Percentiles rank a stretch among this genome's conserved stretches.
phyloP scores from a whole-genome alignment of 2,113 vertebrate genomes.

The Ondatra zibethicus region DNA sequence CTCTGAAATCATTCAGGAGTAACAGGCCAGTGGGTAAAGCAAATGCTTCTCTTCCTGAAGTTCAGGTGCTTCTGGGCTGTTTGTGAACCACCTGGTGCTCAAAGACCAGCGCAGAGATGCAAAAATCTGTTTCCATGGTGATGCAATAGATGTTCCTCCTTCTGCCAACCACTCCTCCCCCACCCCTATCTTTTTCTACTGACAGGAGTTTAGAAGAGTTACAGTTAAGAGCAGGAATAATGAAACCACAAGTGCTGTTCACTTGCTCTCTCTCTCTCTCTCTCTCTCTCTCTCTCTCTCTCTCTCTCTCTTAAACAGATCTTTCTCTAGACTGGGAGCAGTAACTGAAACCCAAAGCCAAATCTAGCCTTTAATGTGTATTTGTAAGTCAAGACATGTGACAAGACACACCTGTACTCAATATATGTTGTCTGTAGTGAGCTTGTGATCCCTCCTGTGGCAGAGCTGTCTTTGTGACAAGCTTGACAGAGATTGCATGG shows the following conservation, averaged over 20 bases:
- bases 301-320: not conserved
- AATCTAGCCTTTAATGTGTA: not conserved
- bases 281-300: not conserved
- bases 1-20: not conserved
- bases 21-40: too few relatives aligned
- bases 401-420: not conserved
- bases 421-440: not conserved
- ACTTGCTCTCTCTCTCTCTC: not conserved
- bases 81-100: slow-evolving; percentile 65
- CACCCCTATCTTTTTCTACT: slow-evolving; percentile 24
- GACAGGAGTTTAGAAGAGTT: slow-evolving; percentile 38
- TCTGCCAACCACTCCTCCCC: not conserved
- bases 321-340: not conserved
- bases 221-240: not conserved
- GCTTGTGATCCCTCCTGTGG: not conserved
- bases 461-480: not conserved
- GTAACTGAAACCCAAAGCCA: not conserved
- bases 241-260: not conserved
- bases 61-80: slow-evolving; percentile 47
- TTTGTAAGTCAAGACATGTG: not conserved
- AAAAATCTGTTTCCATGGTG: slow-evolving; percentile 76
- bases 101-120: slow-evolving; percentile 58
- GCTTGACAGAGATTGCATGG: not conserved
- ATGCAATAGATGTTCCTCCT: slow-evolving; percentile 55
- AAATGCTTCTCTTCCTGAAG: slow-evolving; percentile 31